Evolutionary conservation across 1,140 invertebrate genomes (phyloP).

Genomic region (Brachionus rubens): DNA sequence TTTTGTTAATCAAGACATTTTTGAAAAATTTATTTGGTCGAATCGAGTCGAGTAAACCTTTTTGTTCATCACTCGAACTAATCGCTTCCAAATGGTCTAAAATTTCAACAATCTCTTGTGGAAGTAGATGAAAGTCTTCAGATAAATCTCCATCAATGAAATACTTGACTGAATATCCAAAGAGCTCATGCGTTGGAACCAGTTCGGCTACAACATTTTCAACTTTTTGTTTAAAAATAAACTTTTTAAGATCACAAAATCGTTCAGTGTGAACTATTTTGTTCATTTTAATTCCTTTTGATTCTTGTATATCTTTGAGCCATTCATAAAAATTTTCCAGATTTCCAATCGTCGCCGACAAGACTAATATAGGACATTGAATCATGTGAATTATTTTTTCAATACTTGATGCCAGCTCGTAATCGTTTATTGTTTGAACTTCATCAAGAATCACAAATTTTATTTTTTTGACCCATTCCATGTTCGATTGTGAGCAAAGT

Average conservation of each 20-base stretch:
- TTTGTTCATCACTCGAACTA: background rate
- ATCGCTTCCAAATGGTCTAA: background rate
- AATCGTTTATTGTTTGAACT: background rate
- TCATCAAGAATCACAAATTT: conserved; percentile 24
- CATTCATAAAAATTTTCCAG: background rate
- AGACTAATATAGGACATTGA: background rate
- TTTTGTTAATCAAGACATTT: background rate
- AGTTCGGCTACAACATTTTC: background rate
- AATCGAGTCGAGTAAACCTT: background rate
- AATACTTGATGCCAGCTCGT: background rate
- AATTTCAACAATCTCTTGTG: conserved; percentile 1
- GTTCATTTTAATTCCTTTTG: background rate
- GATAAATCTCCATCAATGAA: background rate
- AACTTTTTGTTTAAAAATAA: background rate
- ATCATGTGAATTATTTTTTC: conserved; percentile 8
- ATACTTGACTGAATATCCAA: background rate
- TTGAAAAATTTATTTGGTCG: background rate
- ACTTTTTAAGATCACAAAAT: conserved; percentile 25
- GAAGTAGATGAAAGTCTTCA: conserved; percentile 5
- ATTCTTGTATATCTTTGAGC: background rate
- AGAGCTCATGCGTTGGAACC: background rate
- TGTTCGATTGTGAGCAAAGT: background rate
- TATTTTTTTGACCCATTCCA: background rate
- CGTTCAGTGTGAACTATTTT: conserved; percentile 9
- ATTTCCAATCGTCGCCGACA: conserved; percentile 17